Conservation (phyloP, 2,113 vertebrate species). For the Gobius niger region DNA sequence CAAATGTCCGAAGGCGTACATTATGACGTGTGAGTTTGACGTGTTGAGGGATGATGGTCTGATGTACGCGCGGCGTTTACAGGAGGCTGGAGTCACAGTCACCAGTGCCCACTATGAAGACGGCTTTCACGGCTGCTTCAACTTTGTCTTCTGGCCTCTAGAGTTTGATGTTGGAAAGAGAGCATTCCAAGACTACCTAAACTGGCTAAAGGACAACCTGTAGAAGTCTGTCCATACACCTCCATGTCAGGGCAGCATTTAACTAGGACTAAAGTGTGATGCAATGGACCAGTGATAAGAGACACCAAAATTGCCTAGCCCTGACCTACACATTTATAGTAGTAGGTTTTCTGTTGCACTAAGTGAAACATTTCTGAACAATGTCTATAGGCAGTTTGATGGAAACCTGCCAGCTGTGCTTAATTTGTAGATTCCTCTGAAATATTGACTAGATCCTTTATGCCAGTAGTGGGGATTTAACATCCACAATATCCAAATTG, state of each 20-base stretch:
- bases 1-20: slow-evolving; percentile 83
- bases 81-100: slow-evolving; percentile 83
- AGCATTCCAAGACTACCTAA: slow-evolving; percentile 81
- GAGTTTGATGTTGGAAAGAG: slow-evolving; percentile 82
- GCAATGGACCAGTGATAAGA: too few species aligned
- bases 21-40: slow-evolving; percentile 90
- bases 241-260: neutral
- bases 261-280: neutral
- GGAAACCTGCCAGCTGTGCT: too few species aligned
- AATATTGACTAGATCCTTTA: too few species aligned
- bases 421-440: too few species aligned
- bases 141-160: slow-evolving; percentile 83
- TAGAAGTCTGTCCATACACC: slow-evolving; percentile 40
- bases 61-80: slow-evolving; percentile 87
- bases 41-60: slow-evolving; percentile 90
- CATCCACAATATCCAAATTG: too few species aligned
- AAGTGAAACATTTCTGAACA: too few species aligned
- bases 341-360: too few species aligned
- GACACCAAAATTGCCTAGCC: too few species aligned
- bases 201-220: slow-evolving; percentile 88
- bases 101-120: slow-evolving; percentile 84
- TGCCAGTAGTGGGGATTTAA: too few species aligned
- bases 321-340: too few species aligned
- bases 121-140: slow-evolving; percentile 91
- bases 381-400: too few species aligned